These are phyloP conservation scores for Phaedon cochleariae DNA, from an alignment of 2,888 invertebrate genomes.

Conservation along the genomic window DNA sequence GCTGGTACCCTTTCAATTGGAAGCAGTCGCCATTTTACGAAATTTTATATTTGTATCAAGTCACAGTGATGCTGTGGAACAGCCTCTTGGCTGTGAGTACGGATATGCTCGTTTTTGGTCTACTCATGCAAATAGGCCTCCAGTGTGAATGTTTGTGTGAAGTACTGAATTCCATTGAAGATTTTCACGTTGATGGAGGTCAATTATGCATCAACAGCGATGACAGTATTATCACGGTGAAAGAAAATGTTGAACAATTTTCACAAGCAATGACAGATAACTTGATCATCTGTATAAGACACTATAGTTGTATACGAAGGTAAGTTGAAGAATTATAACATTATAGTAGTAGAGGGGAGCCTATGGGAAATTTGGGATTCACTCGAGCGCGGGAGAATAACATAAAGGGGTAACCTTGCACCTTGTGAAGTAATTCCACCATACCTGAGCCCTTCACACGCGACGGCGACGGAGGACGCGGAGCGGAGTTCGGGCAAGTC, in stretches of 20 bases:
- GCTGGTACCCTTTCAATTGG: constrained; percentile 18
- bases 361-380: no score
- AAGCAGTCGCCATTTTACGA: constrained; percentile 17
- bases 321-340: constrained; percentile 10
- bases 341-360: no score
- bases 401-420: no score
- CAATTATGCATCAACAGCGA: constrained; percentile 9
- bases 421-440: no score
- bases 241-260: background rate
- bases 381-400: no score
- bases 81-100: constrained; percentile 17
- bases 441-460: no score
- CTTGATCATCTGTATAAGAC: constrained; percentile 28
- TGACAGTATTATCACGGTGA: background rate
- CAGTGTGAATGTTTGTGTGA: constrained; percentile 30
- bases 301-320: constrained; percentile 26
- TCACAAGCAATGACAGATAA: constrained; percentile 24
- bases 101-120: constrained; percentile 20
- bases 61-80: constrained; percentile 15
- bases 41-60: constrained; percentile 25
- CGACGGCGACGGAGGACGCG: no score
- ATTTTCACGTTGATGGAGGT: constrained; percentile 20
- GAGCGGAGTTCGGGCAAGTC: no score
- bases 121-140: constrained; percentile 28
- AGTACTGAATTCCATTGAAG: constrained; percentile 24